These are phyloP conservation scores for Lithodes maja DNA, from an alignment of 2,888 invertebrate genomes.

Conservation along the genomic window DNA sequence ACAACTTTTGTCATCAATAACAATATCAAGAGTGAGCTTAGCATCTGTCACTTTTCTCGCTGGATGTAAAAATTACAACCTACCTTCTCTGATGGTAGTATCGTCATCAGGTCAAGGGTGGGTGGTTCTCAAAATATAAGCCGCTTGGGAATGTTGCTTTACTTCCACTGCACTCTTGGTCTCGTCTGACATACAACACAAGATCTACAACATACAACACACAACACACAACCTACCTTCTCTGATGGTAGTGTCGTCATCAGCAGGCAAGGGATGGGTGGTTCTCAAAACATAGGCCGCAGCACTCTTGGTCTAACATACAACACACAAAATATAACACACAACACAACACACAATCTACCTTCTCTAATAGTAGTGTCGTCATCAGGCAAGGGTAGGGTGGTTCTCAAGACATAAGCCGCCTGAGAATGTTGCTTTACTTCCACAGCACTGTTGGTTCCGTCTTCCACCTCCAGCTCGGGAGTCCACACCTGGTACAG, in stretches of 20 bases:
- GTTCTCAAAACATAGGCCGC: constrained; percentile 6
- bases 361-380: constrained; percentile 32
- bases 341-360: not conserved
- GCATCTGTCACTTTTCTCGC: too few relatives aligned
- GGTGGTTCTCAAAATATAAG: not conserved
- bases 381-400: constrained; percentile 29
- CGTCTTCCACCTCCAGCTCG: constrained; percentile 9
- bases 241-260: constrained; percentile 25
- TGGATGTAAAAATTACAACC: not conserved
- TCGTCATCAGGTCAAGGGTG: constrained; percentile 29
- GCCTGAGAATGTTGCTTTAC: not conserved
- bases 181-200: not conserved
- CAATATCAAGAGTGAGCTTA: too few relatives aligned
- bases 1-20: too few relatives aligned
- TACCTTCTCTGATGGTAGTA: constrained; percentile 32
- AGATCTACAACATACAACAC: too few relatives aligned
- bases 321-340: too few relatives aligned
- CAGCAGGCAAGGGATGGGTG: constrained; percentile 18
- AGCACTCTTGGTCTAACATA: not conserved
- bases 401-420: not conserved
- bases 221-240: constrained; percentile 3
- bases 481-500: constrained; percentile 33
- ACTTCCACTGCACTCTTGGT: constrained; percentile 16
- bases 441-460: constrained; percentile 20
- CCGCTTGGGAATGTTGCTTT: not conserved